Evolutionary conservation across 2,113 vertebrate species (phyloP), one percentile per base, ranked within the genome.

Genomic region (Etheostoma cragini): DNA sequence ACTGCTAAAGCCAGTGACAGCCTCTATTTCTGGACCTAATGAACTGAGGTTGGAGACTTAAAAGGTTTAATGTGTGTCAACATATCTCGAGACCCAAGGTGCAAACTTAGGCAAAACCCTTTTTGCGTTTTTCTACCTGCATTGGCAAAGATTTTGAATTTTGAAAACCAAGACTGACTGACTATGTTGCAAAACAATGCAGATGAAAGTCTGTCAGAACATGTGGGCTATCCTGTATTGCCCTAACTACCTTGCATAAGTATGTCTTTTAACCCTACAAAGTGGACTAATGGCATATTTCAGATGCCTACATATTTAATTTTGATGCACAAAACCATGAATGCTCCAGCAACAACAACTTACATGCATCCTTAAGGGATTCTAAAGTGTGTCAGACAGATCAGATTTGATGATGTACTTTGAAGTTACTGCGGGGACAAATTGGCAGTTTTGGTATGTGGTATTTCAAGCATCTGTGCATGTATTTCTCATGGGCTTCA

Each of bases 1-100:
- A 57, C 42, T 0, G 49, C 76, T 72, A 56, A 60, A 74, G 78
- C 81, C 85, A 71, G 47, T 56, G 65, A 78, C 83, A 49, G 64
- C 45, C 66, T 85, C 89, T 93, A 89, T 94, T 93, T 91, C 78
- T 91, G 80, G 88, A 87, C 62, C 49, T 46, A 21, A 68, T 60
- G 83, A 65, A 61, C 30, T 53, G 47, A 60, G 46, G 69, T 77
- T 80, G 66, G 46, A 72, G 79, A 80, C 82, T 69, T 83, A 79
- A 86, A 90, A 87, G 82, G 87, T 71, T 76, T 74, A n/a, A 84
- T 68, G 60, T 62, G 54, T 62, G 65, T 70, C 26, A 54, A 26
- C 60, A 16, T 69, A n/a, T 58, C 24, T 68, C 6, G 6, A 66
- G 45, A 83, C 69, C 33, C 30, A 57, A 64, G 11, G 35, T 45